These are phyloP conservation scores for Mycogona germanica DNA, from an alignment of 2,888 invertebrate species.

Conservation along the genomic window DNA sequence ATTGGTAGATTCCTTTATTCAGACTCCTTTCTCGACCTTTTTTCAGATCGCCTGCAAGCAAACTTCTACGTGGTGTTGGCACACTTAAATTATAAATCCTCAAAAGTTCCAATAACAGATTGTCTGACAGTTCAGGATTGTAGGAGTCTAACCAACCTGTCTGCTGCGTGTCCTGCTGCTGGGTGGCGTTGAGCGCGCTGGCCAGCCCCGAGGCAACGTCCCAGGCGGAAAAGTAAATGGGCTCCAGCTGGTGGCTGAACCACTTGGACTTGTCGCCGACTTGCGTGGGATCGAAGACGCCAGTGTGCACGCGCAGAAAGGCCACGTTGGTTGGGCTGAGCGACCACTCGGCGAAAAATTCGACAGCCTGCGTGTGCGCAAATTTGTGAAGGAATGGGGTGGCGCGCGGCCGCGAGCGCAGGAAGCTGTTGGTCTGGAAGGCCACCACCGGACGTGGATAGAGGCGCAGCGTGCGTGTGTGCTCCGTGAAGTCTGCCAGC, in stretches of 20 bases:
- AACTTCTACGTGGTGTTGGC: no score
- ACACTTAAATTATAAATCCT: no score
- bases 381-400: slow-evolving; percentile 84
- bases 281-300: slow-evolving; percentile 82
- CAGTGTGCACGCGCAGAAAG: slow-evolving; percentile 93
- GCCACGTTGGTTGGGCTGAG: slow-evolving; percentile 95
- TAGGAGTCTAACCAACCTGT: slow-evolving; percentile 45
- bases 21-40: no score
- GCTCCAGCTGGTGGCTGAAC: slow-evolving; percentile 80
- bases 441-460: slow-evolving; percentile 98
- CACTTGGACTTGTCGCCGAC: slow-evolving; percentile 98
- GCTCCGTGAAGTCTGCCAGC: slow-evolving; percentile 94
- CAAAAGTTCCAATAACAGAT: no score
- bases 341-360: slow-evolving; percentile 98
- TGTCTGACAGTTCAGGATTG: no score
- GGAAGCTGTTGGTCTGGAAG: slow-evolving; percentile 92
- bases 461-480: slow-evolving; percentile 86
- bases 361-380: slow-evolving; percentile 94
- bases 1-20: no score
- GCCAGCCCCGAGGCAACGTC: slow-evolving; percentile 71
- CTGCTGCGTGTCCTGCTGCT: slow-evolving; percentile 63
- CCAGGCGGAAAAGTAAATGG: slow-evolving; percentile 85
- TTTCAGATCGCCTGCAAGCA: no score
- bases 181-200: slow-evolving; percentile 54
- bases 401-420: slow-evolving; percentile 80